Evolutionary conservation across 2,113 vertebrate genomes (phyloP).

Genomic region (Mus pahari): DNA sequence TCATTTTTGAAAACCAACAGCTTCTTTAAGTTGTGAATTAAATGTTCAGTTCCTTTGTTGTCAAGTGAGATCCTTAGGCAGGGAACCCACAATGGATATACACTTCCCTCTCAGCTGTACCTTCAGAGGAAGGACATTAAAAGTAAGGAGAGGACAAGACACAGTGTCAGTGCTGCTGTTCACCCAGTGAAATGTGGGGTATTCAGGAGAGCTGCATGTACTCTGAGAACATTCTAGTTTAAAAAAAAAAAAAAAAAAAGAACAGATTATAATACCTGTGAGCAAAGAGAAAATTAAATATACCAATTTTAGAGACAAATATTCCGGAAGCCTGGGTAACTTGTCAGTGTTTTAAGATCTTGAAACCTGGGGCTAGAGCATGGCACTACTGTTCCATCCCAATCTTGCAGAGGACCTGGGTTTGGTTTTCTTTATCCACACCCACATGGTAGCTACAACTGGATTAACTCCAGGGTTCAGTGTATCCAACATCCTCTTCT

Average conservation of each 20-base stretch:
- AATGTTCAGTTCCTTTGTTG: neutral
- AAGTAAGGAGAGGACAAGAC: neutral
- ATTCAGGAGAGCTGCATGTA: neutral
- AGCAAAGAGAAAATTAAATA: conserved; percentile 8
- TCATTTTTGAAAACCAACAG: neutral
- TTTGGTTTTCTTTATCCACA: neutral
- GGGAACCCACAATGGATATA: neutral
- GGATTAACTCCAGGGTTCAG: too few relatives aligned
- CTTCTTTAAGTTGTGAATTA: neutral
- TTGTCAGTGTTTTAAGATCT: neutral
- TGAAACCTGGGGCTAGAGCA: neutral
- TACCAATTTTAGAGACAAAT: neutral
- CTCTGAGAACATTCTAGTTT: neutral
- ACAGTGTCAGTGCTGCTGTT: neutral
- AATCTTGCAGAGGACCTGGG: neutral
- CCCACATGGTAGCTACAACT: neutral
- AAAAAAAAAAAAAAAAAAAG: neutral
- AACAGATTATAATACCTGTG: neutral
- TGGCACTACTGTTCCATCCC: neutral
- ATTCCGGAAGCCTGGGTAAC: neutral
- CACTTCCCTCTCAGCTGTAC: neutral
- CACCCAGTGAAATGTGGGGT: neutral
- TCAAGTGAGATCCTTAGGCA: neutral
- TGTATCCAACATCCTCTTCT: neutral
- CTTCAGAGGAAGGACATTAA: neutral